Evolutionary conservation across 2,888 invertebrate genomes (phyloP).

Genomic region (Ochlodes sylvanus): DNA sequence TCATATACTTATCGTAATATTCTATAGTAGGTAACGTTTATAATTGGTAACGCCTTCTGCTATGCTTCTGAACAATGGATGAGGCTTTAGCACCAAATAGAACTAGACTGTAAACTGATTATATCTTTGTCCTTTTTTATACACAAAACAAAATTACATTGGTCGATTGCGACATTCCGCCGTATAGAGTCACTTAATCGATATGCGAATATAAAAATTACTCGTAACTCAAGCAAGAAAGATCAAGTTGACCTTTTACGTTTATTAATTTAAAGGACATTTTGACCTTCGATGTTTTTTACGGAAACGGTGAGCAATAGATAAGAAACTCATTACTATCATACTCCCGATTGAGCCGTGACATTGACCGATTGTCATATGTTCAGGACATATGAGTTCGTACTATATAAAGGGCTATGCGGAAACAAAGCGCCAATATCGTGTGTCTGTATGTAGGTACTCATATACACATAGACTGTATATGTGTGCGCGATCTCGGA

Average conservation of each 20-base stretch:
- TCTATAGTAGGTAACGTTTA: too few species aligned
- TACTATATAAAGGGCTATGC: slow-evolving; percentile 24
- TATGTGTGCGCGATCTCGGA: background rate
- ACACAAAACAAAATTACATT: too few species aligned
- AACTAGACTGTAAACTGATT: too few species aligned
- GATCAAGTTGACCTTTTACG: slow-evolving; percentile 15
- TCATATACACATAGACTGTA: too few species aligned
- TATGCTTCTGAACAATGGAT: too few species aligned
- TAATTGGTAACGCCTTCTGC: too few species aligned
- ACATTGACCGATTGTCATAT: slow-evolving; percentile 26
- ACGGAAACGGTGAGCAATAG: slow-evolving; percentile 9
- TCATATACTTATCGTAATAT: too few species aligned
- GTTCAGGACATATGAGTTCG: slow-evolving; percentile 16
- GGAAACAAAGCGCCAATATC: slow-evolving; percentile 9
- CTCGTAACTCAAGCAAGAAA: slow-evolving; percentile 6
- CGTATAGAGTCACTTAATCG: background rate
- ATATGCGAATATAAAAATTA: background rate
- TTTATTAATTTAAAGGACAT: slow-evolving; percentile 30
- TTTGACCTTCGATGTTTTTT: slow-evolving; percentile 24
- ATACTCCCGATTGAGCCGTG: slow-evolving; percentile 14
- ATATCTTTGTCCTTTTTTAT: too few species aligned
- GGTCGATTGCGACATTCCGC: too few species aligned
- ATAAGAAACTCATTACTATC: slow-evolving; percentile 6
- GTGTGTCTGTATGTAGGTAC: too few species aligned
- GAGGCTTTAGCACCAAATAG: too few species aligned